Percentiles rank a stretch among this genome's conserved stretches.
These are phyloP conservation scores for Nephrotoma flavescens DNA, from an alignment of 2,888 invertebrate genomes.

Conservation along the genomic window DNA sequence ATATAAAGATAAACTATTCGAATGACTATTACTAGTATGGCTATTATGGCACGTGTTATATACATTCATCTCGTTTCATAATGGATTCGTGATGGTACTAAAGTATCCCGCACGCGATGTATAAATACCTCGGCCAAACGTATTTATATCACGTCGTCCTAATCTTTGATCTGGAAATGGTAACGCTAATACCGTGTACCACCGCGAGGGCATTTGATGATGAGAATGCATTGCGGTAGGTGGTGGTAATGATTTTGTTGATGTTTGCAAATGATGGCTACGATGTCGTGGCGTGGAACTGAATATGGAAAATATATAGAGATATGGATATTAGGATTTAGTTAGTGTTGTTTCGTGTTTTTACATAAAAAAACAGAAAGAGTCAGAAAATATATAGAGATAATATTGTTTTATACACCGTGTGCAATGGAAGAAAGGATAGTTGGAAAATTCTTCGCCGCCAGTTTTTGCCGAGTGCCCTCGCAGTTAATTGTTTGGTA, in stretches of 20 bases:
- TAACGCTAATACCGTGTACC: constrained; percentile 81
- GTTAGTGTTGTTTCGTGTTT: background rate
- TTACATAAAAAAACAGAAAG: background rate
- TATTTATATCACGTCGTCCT: constrained; percentile 60
- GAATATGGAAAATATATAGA: background rate
- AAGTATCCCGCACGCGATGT: constrained; percentile 77
- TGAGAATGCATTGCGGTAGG: constrained; percentile 5
- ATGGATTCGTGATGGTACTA: constrained; percentile 42
- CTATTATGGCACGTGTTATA: constrained; percentile 18
- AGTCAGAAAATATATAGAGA: background rate
- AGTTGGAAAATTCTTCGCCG: background rate
- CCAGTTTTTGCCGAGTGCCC: background rate
- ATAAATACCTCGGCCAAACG: constrained; percentile 36
- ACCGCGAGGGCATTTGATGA: constrained; percentile 57
- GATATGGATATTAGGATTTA: background rate
- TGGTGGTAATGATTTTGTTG: constrained; percentile 6
- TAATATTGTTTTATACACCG: background rate
- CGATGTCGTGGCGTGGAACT: constrained; percentile 7
- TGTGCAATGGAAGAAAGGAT: background rate
- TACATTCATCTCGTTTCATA: constrained; percentile 16
- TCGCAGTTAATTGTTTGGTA: background rate
- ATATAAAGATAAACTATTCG: background rate
- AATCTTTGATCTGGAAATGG: constrained; percentile 90
- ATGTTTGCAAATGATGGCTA: constrained; percentile 8
- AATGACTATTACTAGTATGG: constrained; percentile 8